A percentile compares a stretch with the other conserved stretches of the same genome.
Conservation (phyloP, 1,140 invertebrate genomes). For the Drosophila sproati region DNA sequence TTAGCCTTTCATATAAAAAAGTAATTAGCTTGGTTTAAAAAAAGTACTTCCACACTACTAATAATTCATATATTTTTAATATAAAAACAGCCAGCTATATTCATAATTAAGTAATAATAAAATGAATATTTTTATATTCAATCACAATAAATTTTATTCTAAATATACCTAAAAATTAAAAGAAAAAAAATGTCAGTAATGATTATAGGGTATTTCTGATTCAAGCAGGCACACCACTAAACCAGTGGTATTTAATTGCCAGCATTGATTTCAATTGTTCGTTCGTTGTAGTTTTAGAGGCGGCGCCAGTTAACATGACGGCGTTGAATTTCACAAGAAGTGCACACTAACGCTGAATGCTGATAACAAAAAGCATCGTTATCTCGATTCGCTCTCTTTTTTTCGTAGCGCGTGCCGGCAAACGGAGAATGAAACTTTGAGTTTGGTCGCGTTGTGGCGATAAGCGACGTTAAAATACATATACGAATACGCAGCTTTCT, state of each 20-base stretch:
- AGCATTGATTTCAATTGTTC: slow-evolving; percentile 20
- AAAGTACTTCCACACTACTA: too few relatives aligned
- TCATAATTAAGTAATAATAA: too few relatives aligned
- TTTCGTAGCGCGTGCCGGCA: slow-evolving; percentile 21
- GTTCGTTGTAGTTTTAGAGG: slow-evolving; percentile 6
- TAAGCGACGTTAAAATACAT: slow-evolving; percentile 12
- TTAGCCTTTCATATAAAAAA: too few relatives aligned
- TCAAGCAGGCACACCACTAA: neutral
- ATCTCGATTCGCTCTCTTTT: slow-evolving; percentile 15
- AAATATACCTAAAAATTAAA: too few relatives aligned
- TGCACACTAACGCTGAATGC: neutral
- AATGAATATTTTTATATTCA: too few relatives aligned
- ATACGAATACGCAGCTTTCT: neutral
- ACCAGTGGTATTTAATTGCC: slow-evolving; percentile 6
- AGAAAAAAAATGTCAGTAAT: neutral
- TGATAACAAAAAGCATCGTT: slow-evolving; percentile 30
- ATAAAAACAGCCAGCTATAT: too few relatives aligned
- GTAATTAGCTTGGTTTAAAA: too few relatives aligned
- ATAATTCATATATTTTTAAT: too few relatives aligned
- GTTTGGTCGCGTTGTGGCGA: slow-evolving; percentile 6
- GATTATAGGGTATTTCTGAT: neutral
- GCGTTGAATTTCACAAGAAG: slow-evolving; percentile 77
- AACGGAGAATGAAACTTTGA: neutral
- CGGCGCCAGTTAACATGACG: slow-evolving; percentile 52
- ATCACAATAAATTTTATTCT: too few relatives aligned